Base-by-base conservation (phyloP, 2,113 vertebrate genomes). In the Harpagus bidentatus region DNA sequence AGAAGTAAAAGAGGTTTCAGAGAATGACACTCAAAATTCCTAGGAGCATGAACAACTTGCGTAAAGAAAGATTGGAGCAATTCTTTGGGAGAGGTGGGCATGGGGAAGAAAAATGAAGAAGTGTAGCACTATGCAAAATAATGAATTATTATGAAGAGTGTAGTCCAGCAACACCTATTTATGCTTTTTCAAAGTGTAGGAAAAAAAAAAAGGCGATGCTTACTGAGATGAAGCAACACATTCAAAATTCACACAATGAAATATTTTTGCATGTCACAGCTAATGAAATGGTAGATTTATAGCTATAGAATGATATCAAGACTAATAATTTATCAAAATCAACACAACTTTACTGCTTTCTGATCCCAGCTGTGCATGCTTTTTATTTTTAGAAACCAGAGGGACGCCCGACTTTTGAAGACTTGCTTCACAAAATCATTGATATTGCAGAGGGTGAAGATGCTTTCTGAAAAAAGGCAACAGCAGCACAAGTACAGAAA, bases 301-400 rank as follows among this genome's bases (percentile, higher is more conserved):
- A 23, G 4, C 42, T 16, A 72, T 25, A 48, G 73, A 43, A 61
- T 6, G 3, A 12, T 85, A 25, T 13, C 7, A 32, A 73, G 74
- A 31, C 12, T 8, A 71, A 22, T n/a, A 81, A 59, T 81, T 67
- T 59, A n/a, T 58, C 21, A 71, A 90, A 90, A 76, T n/a, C 40
- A 71, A 34, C 16, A 25, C 16, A 86, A 36, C 14, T 59, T 42
- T 43, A 20, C 12, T 59, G 55, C 48, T 63, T 77, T 81, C 26
- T 65, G 36, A 69, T 94, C 56, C 70, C 52, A 79, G 65, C 50
- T 82, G 58, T 83, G 11, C 6, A 10, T 93, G 84, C 21, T 97
- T 94, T 89, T 79, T 94, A 13, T 86, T 98, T 97, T 82, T 77
- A 99, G 98, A 98, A 98, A 93, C 98, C 98, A 34, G 98, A 99